phyloP scores from a whole-genome alignment of 2,113 vertebrate species.

The Nansenia antarctica region DNA sequence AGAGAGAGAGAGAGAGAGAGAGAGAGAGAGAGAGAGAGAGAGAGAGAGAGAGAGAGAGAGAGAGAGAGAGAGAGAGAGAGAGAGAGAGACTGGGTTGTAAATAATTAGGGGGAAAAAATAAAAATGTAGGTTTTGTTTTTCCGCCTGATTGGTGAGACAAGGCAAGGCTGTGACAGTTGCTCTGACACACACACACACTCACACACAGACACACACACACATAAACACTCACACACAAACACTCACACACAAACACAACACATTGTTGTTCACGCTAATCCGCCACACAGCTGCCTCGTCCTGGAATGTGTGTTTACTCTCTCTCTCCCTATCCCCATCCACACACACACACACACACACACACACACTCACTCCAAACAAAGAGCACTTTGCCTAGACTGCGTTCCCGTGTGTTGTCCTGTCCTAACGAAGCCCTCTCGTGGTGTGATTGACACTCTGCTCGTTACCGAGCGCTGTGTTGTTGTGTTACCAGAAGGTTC shows the following conservation, averaged over 20 bases:
- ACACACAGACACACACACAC: conserved; percentile 13
- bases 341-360: conserved; percentile 27
- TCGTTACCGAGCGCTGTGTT: conserved; percentile 65
- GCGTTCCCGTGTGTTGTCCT: conserved; percentile 63
- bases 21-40: no score
- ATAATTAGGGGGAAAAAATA: conserved; percentile 56
- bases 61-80: conserved; percentile 5
- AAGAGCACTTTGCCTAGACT: conserved; percentile 51
- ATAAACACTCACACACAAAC: background rate
- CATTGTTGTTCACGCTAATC: conserved; percentile 43
- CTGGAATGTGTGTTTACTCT: conserved; percentile 51
- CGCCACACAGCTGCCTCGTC: conserved; percentile 54
- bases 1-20: no score
- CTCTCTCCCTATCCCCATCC: conserved; percentile 13
- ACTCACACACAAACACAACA: conserved; percentile 5
- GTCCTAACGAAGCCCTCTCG: conserved; percentile 68
- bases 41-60: background rate
- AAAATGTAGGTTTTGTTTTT: conserved; percentile 57
- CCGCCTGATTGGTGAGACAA: conserved; percentile 57
- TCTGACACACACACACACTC: conserved; percentile 28
- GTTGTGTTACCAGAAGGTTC: no score
- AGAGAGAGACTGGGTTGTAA: conserved; percentile 31
- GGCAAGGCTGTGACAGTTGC: conserved; percentile 46
- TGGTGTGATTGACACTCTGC: conserved; percentile 67
- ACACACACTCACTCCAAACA: conserved; percentile 28